Percentiles rank a stretch among this genome's conserved stretches.
These are phyloP conservation scores for Archocentrus centrarchus DNA, from an alignment of 2,113 vertebrate species.

Conservation along the genomic window DNA sequence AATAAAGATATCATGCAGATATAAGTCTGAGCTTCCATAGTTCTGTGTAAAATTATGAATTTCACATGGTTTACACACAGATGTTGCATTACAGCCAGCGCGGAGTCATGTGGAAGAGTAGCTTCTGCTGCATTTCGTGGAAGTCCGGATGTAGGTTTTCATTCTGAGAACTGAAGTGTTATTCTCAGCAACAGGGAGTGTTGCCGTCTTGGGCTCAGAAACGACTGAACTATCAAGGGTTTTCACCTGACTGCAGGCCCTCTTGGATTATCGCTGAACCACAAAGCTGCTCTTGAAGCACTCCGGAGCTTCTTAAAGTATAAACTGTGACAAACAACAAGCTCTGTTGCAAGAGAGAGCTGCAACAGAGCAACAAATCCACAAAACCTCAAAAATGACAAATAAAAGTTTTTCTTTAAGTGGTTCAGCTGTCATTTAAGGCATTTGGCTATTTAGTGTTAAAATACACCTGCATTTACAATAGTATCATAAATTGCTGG, in stretches of 20 bases:
- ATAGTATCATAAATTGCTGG: background rate
- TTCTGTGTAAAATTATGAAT: constrained; percentile 53
- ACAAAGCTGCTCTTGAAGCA: constrained; percentile 10
- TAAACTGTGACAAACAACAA: background rate
- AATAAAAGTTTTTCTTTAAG: background rate
- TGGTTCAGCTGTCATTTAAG: background rate
- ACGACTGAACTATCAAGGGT: constrained; percentile 11
- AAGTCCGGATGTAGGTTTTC: background rate
- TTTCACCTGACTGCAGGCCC: constrained; percentile 20
- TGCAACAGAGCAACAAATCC: background rate
- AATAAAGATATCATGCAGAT: constrained; percentile 41
- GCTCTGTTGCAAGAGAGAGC: background rate
- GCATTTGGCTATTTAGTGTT: background rate
- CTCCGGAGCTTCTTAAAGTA: background rate
- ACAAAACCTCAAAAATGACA: background rate
- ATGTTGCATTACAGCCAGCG: background rate
- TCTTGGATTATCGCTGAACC: constrained; percentile 19
- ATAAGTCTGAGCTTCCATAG: constrained; percentile 43
- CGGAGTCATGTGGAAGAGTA: background rate
- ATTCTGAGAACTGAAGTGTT: constrained; percentile 15
- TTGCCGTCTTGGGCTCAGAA: background rate
- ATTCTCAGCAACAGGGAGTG: background rate
- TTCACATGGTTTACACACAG: constrained; percentile 15
- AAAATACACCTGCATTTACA: background rate
- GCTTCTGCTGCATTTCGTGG: background rate